phyloP scores from a whole-genome alignment of 2,113 vertebrate species.

The Mohoua ochrocephala region DNA sequence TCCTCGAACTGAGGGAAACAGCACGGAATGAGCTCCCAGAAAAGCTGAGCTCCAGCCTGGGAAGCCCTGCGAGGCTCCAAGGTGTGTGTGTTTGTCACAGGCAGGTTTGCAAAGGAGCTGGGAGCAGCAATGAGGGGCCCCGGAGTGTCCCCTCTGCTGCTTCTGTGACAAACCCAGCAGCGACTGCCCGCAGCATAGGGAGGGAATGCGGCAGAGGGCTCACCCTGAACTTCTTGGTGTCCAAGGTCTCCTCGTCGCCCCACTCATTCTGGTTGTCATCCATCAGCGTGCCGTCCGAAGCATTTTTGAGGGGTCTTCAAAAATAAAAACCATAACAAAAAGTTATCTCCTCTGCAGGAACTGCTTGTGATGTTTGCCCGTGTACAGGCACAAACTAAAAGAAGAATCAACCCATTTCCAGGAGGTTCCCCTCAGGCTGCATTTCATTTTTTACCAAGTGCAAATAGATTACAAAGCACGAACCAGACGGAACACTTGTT shows the following conservation, averaged over 20 bases:
- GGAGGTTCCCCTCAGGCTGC: not conserved
- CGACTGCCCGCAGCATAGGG: not conserved
- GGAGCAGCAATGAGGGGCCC: not conserved
- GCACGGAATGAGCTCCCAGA: not conserved
- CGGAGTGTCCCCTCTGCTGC: not conserved
- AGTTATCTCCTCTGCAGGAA: not conserved
- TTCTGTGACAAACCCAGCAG: accelerated
- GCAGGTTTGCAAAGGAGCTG: not conserved
- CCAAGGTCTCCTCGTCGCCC: slow-evolving; percentile 87
- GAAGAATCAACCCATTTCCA: not conserved
- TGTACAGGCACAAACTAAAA: not conserved
- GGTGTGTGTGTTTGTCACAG: not conserved
- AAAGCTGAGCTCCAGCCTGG: not conserved
- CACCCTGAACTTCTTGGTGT: slow-evolving; percentile 92
- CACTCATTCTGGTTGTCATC: slow-evolving; percentile 93
- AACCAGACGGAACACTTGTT: accelerated
- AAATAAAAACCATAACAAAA: not conserved
- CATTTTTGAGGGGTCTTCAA: slow-evolving; percentile 89
- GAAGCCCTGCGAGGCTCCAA: not conserved
- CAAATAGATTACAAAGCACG: not conserved
- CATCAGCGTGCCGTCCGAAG: slow-evolving; percentile 89
- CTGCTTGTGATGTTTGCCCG: accelerated
- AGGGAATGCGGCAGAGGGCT: not conserved
- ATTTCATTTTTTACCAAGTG: not conserved
- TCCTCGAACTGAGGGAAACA: slow-evolving; percentile 81